Percentiles rank a stretch among this genome's conserved stretches.
Conservation (phyloP, 64 coral and sea anemone species). For the Acropora tenuis region DNA sequence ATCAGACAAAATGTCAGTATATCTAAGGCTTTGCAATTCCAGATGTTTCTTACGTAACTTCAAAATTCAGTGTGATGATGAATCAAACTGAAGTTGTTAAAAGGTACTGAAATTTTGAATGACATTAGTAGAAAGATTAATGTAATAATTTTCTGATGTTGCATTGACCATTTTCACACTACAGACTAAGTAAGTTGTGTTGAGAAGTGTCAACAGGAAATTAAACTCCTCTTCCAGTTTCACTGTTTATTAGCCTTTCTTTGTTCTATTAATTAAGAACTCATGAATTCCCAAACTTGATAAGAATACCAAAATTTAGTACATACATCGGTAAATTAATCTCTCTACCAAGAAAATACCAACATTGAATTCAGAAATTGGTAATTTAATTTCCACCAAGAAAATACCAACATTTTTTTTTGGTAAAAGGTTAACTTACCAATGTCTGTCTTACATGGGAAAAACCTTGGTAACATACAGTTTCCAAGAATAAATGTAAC, state of each 20-base stretch:
- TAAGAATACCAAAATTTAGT: not conserved
- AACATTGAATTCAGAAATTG: not conserved
- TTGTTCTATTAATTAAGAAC: not conserved
- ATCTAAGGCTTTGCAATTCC: not conserved
- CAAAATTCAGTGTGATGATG: slow-evolving; percentile 4
- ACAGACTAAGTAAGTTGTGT: slow-evolving; percentile 11
- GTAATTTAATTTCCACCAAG: no score
- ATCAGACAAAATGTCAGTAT: slow-evolving; percentile 8
- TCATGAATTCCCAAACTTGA: not conserved
- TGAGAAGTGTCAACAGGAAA: not conserved
- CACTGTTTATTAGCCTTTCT: slow-evolving; percentile 8
- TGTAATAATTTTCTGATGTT: not conserved
- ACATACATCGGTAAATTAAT: not conserved
- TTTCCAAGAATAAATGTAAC: no score
- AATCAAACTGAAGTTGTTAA: slow-evolving; percentile 11
- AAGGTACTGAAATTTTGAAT: slow-evolving; percentile 13
- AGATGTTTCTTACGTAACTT: slow-evolving; percentile 12
- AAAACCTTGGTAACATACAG: no score
- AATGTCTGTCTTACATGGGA: no score
- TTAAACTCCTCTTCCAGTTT: not conserved
- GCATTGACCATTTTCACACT: not conserved
- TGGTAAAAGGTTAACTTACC: no score
- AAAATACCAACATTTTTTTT: no score
- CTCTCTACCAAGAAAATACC: slow-evolving; percentile 4
- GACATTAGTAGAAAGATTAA: slow-evolving; percentile 8